Base-by-base conservation (phyloP, 1,140 invertebrate species). In the Parasteatoda tepidariorum region DNA sequence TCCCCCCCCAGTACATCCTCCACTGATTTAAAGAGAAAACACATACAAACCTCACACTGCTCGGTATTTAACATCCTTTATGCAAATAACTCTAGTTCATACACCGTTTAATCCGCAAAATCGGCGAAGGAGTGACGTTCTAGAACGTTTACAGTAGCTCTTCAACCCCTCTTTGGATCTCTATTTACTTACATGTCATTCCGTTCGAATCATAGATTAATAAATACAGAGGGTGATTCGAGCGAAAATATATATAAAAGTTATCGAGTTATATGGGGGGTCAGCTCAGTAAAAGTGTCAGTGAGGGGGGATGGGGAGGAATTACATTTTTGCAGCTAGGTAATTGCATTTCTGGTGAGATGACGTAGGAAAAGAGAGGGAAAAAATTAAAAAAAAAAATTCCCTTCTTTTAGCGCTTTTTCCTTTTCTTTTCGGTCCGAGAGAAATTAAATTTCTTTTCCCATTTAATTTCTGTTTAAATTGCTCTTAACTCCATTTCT, bases 381-480 rank as follows among this genome's bases (percentile, higher is more conserved):
- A 7, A 30, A 38, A 41, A 62, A 24, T n/a, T 6, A 48, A 68
- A 24, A 15, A 22, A 75, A 59, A 61, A 61, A 75, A 75, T n/a
- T n/a, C 11, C 24, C 11, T 75, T 75, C 38, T 73, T 57, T 73
- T 26, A n/a, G 48, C 54, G 48, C 73, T 61, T 74, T 41, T 41
- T 22, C 48, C 61, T 66, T 34, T 66, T 41, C 18, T 48, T 18
- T 62, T 62, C 24, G 33, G 9, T 75, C 33, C 66, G 34, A 33
- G 74, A 48, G 41, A 78, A 78, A 78, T 78, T 78, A 78, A 78
- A 78, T 78, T 78, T 78, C 74, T 78, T 78, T 75, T 78, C 74
- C 73, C 74, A 78, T 78, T 78, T 78, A 78, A 78, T 78, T 78
- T 78, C 74, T 78, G 74, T 78, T 78, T 78, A 78, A 78, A 78